Base-by-base conservation (phyloP, 2,797 vertebrate genomes). In the Enteromius treurensis region DNA sequence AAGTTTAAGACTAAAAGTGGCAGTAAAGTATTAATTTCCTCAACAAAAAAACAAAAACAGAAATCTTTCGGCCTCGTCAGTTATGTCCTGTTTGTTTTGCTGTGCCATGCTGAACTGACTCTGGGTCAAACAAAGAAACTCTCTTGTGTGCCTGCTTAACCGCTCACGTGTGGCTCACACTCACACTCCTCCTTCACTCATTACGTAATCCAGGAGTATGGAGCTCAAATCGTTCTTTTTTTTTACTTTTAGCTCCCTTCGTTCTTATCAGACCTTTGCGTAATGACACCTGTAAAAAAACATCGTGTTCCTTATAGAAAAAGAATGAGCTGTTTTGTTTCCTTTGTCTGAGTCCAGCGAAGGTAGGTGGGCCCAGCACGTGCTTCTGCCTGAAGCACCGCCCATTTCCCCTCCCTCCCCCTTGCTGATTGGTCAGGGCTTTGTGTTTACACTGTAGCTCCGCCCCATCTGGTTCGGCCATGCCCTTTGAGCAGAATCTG, bases 371-470 rank as follows among this genome's bases (percentile, higher is more conserved):
- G 62, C 76, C 62, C 53, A 34, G 73, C 86, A 88, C 80, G 86
- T 91, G 89, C 80, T 23, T 29, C 70, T 80, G 83, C 70, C 84
- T 45, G 1, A 73, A 81, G 84, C 85, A 53, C 34, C 51, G 2
- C 85, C 81, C 85, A 19, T 26, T 47, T 67, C 60, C 79, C 42
- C 77, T 79, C 91, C 91, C 73, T 62, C 75, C 68, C 84, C 26
- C 5, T 55, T 80, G 70, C 76, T 87, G 83, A 94, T 94, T 93
- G 93, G 94, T 71, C 15, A 23, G 67, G n/a, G 29, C 34, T 9
- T 81, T 91, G 83, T 91, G 92, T 94, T 95, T 94, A 94, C 91
- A 92, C 84, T 62, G 49, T 89, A 76, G 85, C 88, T 87, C 77
- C 19, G 74, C 91, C 91, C 84, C 60, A 21, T 86, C 80, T 82